phyloP scores from a whole-genome alignment of 2,113 vertebrate genomes.

The Pomatostomus ruficeps region DNA sequence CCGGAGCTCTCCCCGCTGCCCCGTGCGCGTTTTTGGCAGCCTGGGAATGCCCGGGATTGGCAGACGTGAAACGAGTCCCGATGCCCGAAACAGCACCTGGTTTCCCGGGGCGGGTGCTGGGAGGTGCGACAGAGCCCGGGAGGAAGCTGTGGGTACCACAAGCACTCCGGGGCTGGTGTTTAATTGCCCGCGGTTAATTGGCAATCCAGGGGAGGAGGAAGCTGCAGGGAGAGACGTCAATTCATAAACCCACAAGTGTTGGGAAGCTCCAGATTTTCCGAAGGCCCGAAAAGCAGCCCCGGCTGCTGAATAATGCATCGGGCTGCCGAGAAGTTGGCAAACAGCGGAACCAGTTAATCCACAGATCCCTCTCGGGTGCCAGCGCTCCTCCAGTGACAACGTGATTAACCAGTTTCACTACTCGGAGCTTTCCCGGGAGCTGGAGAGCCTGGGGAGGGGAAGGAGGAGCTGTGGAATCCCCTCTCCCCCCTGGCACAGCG shows the following conservation, averaged over 20 bases:
- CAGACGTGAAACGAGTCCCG: not conserved
- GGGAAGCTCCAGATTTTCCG: not conserved
- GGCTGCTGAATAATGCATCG: not conserved
- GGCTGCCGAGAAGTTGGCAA: not conserved
- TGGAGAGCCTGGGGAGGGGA: not conserved
- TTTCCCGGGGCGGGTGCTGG: not conserved
- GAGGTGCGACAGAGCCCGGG: not conserved
- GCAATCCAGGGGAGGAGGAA: not conserved
- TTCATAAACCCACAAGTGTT: not conserved
- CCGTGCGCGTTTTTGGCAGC: accelerated
- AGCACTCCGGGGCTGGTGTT: not conserved
- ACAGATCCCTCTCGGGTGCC: not conserved
- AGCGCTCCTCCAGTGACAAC: not conserved
- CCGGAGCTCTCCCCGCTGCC: not conserved
- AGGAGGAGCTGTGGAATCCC: not conserved
- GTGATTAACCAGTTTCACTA: conserved; percentile 34
- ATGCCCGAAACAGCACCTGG: not conserved
- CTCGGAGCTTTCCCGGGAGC: not conserved
- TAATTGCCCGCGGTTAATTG: not conserved
- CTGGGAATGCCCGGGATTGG: not conserved
- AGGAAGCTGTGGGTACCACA: not conserved
- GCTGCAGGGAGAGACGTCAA: not conserved
- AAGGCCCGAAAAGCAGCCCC: not conserved
- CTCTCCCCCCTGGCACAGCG: accelerated
- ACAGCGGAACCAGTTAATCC: conserved; percentile 21